phyloP scores from a whole-genome alignment of 2,797 vertebrate species.

The Rhinoraja longicauda region DNA sequence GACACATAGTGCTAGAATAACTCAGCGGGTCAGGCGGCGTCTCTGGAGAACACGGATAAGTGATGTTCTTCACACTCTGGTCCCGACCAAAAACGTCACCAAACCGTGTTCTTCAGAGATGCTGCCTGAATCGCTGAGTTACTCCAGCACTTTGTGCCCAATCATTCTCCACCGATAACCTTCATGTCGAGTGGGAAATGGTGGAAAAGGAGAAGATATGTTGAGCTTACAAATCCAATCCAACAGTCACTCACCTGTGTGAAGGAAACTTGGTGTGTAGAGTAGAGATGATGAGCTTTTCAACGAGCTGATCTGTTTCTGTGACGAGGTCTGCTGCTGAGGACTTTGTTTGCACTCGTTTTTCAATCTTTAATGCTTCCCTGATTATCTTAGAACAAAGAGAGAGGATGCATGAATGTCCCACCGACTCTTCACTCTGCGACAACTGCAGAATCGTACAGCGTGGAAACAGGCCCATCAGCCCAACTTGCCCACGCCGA shows the following conservation, averaged over 20 bases:
- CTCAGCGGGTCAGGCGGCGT: too few relatives aligned
- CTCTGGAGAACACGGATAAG: too few relatives aligned
- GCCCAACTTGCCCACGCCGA: too few relatives aligned
- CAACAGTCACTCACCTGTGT: conserved; percentile 60
- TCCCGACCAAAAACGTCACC: too few relatives aligned
- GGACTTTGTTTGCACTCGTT: conserved; percentile 73
- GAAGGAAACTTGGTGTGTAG: conserved; percentile 70
- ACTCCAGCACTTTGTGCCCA: too few relatives aligned
- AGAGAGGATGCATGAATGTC: not conserved
- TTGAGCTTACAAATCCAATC: not conserved
- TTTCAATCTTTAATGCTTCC: conserved; percentile 70
- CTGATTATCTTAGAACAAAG: conserved; percentile 61
- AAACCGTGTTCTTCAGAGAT: too few relatives aligned
- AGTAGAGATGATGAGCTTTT: conserved; percentile 73
- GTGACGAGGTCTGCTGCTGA: conserved; percentile 76
- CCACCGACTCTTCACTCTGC: not conserved
- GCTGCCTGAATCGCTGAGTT: too few relatives aligned
- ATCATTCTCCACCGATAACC: not conserved
- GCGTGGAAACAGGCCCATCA: too few relatives aligned
- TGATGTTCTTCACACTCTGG: too few relatives aligned
- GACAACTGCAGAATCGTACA: too few relatives aligned
- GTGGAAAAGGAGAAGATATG: not conserved
- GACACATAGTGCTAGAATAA: too few relatives aligned
- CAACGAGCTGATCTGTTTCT: conserved; percentile 74
- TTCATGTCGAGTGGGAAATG: not conserved